Percentiles rank a stretch among this genome's conserved stretches.
These are phyloP conservation scores for Acanthacorydalis orientalis DNA, from an alignment of 2,888 invertebrate species.

Conservation along the genomic window DNA sequence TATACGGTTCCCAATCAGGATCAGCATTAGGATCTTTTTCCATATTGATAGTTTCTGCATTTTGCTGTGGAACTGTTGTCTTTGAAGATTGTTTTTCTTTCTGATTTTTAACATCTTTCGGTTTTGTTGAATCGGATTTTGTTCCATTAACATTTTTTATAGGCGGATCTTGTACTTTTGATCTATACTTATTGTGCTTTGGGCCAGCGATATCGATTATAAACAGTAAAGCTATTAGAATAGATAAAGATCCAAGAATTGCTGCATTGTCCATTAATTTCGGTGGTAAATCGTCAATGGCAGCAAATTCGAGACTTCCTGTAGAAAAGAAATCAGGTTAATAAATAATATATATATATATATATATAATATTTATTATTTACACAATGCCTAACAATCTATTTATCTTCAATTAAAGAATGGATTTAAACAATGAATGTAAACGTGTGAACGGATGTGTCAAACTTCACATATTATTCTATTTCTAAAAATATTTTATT, in stretches of 20 bases:
- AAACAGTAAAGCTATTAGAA: constrained; percentile 49
- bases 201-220: constrained; percentile 48
- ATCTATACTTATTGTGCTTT: constrained; percentile 28
- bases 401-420: too few relatives aligned
- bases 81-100: background rate
- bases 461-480: too few relatives aligned
- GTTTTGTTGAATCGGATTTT: background rate
- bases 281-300: constrained; percentile 51
- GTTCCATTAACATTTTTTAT: background rate
- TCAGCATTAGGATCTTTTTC: background rate
- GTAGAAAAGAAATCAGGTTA: constrained; percentile 8
- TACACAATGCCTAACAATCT: too few relatives aligned
- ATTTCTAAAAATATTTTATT: too few relatives aligned
- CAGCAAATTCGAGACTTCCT: constrained; percentile 52
- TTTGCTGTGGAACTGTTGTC: background rate
- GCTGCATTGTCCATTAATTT: constrained; percentile 54
- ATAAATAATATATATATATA: too few relatives aligned
- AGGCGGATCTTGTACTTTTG: background rate
- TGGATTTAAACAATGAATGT: too few relatives aligned
- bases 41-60: background rate
- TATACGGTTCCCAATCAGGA: constrained; percentile 4
- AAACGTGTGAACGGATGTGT: too few relatives aligned
- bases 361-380: too few relatives aligned
- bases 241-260: constrained; percentile 46
- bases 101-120: background rate